Conservation (phyloP, 1,140 invertebrate species). For the Apis dorsata region DNA sequence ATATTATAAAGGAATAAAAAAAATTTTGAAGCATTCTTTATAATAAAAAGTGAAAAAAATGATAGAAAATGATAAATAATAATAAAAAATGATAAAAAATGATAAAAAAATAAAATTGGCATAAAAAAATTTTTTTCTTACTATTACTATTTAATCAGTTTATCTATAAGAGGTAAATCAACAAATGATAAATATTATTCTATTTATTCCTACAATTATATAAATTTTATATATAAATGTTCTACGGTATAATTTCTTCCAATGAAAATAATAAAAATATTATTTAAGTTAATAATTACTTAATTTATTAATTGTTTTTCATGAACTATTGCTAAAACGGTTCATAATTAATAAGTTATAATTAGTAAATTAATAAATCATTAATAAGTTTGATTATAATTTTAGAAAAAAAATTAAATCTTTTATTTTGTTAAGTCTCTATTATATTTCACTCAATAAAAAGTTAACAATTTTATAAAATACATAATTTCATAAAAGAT, state of each 20-base stretch:
- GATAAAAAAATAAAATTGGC: too few species aligned
- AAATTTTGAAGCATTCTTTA: too few species aligned
- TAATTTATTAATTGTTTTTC: background rate
- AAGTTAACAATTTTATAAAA: constrained; percentile 3
- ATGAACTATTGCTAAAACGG: background rate
- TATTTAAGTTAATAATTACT: too few species aligned
- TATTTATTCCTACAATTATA: background rate
- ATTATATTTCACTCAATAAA: background rate
- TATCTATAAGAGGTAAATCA: constrained; percentile 28
- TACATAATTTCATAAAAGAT: background rate
- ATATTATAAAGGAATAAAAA: too few species aligned
- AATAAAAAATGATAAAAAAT: too few species aligned
- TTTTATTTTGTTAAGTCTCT: background rate
- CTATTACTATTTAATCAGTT: background rate
- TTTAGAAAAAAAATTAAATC: background rate
- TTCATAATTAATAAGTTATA: background rate
- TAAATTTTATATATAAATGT: too few species aligned
- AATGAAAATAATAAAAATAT: too few species aligned
- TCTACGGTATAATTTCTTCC: too few species aligned
- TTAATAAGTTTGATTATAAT: background rate
- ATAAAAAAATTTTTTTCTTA: background rate
- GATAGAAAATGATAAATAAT: too few species aligned
- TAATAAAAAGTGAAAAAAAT: too few species aligned
- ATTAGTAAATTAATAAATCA: too few species aligned
- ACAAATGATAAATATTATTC: background rate